These are phyloP conservation scores for Parauchenoglanis ngamensis DNA, from an alignment of 2,797 vertebrate genomes.

Conservation along the genomic window DNA sequence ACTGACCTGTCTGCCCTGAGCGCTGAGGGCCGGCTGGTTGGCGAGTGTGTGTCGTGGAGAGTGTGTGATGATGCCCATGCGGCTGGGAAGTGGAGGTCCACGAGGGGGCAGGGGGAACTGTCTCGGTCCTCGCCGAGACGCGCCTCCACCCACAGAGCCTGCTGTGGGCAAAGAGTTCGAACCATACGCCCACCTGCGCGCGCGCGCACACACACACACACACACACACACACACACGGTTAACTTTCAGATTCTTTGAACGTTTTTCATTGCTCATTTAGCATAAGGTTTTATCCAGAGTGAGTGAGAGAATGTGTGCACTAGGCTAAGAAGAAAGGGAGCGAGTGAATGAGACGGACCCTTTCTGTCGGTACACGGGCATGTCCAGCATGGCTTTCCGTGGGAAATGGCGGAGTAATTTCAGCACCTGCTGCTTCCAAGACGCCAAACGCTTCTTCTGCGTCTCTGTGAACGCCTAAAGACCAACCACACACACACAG, in stretches of 20 bases:
- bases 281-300: neutral
- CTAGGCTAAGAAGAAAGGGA: neutral
- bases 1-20: constrained; percentile 90
- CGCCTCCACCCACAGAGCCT: constrained; percentile 91
- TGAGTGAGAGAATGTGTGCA: neutral
- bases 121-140: constrained; percentile 84
- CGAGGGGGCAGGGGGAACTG: constrained; percentile 88
- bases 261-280: neutral
- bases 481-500: constrained; percentile 3
- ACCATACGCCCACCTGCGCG: constrained; percentile 88
- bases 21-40: constrained; percentile 78
- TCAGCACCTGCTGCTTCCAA: constrained; percentile 97
- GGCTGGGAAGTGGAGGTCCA: constrained; percentile 77
- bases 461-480: constrained; percentile 91
- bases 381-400: constrained; percentile 91
- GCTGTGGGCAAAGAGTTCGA: constrained; percentile 97
- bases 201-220: constrained; percentile 22
- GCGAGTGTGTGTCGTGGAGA: constrained; percentile 87
- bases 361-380: constrained; percentile 90
- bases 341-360: constrained; percentile 65
- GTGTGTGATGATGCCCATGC: constrained; percentile 82
- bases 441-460: constrained; percentile 91
- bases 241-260: neutral
- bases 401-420: constrained; percentile 90
- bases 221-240: neutral